Evolutionary conservation across 2,888 invertebrate genomes (phyloP), one percentile per base, ranked within the genome.

Genomic region (Chalcis sispes): DNA sequence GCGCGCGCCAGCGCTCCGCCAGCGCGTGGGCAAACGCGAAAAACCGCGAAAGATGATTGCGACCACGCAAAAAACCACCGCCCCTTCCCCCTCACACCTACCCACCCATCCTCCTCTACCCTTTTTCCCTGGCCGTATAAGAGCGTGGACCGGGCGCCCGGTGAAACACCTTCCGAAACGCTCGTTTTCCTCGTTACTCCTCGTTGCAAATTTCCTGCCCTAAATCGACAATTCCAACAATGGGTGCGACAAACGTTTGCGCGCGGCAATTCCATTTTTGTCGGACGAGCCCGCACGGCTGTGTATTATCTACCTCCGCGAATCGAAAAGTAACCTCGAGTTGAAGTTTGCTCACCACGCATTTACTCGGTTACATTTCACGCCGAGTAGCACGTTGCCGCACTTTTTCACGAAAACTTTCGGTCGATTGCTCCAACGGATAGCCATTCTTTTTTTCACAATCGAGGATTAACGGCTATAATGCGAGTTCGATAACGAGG

Each of bases 11-110:
- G n/a, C n/a, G n/a, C n/a, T n/a, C n/a, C n/a, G n/a, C n/a, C n/a
- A n/a, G n/a, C 40, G 65, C 72, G 69, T 52, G 61, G 66, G 72
- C 77, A 80, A 82, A 83, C 81, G 81, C 78, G 79, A 83, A 83
- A 84, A 84, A 84, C 82, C 83, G 78, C 83, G 80, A 78, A 77
- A 76, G 79, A 80, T 82, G 81, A 81, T 81, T 82, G 82, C 81
- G 83, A 79, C 77, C 72, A 78, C 77, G 80, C 79, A 83, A 84
- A 85, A 84, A 84, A 85, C 81, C 82, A 79, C 77, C 80, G 77
- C 78, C 76, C 79, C 79, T 77, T 32, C 25, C 27, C 27, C 46
- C 40, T 20, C 67, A n/a, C 40, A n/a, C 40, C 42, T 23, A 23
- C 27, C 46, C 40, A 15, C 67, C n/a, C 40, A n/a, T 27, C 42